Percentiles rank a stretch among this genome's conserved stretches.
phyloP scores from a whole-genome alignment of 2,113 vertebrate genomes.

The Crotalus tigris region DNA sequence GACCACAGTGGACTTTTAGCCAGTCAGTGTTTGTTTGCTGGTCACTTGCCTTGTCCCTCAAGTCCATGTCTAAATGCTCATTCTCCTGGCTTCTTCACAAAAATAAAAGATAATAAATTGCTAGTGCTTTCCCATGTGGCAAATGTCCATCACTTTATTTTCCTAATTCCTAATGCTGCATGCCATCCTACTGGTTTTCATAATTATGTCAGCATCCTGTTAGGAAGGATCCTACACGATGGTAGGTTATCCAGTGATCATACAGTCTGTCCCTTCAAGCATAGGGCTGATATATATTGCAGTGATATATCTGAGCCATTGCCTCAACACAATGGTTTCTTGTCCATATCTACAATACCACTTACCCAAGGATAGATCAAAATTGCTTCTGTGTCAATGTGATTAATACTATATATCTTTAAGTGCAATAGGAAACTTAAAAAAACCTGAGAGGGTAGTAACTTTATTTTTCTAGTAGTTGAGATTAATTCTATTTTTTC shows the following conservation, averaged over 20 bases:
- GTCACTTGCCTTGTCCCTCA: neutral
- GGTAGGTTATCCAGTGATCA: neutral
- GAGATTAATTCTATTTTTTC: neutral
- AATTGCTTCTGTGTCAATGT: neutral
- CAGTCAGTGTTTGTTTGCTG: neutral
- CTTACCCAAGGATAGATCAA: neutral
- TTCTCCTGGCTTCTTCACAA: neutral
- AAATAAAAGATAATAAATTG: neutral
- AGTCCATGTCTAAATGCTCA: neutral
- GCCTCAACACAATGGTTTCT: neutral
- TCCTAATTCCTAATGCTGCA: neutral
- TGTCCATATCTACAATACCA: neutral
- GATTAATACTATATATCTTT: constrained; percentile 31
- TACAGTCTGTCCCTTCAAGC: neutral
- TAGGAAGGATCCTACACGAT: neutral
- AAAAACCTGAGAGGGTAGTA: constrained; percentile 28
- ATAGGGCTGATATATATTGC: neutral
- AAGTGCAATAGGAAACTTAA: neutral
- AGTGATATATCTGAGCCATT: neutral
- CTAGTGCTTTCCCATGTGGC: neutral
- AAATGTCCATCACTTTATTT: neutral
- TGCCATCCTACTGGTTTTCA: neutral
- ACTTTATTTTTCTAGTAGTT: neutral
- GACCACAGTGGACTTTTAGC: neutral
- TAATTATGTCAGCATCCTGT: neutral